Base-by-base conservation (phyloP, 2,888 invertebrate species). In the Eilema caniola region DNA sequence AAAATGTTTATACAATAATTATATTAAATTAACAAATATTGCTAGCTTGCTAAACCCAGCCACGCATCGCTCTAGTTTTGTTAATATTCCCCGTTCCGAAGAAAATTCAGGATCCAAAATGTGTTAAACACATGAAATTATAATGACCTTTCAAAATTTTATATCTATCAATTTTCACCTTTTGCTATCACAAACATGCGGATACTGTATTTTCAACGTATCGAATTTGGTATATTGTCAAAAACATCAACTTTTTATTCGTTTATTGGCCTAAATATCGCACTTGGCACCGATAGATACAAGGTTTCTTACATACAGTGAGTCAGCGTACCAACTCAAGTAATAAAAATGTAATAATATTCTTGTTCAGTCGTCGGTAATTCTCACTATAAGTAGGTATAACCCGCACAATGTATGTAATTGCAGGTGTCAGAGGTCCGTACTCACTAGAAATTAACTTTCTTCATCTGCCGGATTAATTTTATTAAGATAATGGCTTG, bases 341-440 rank as follows among this genome's bases (percentile, higher is more conserved):
- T 59, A n/a, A 16, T 24, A 61, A 75, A 63, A 69, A 87, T 84
- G 77, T 66, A 88, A 47, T 64, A 77, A 85, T 85, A 81, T 88
- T 86, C 83, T 72, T 76, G 72, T 74, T 78, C 75, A 64, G 16
- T 71, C 28, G 70, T 66, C 73, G 81, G 83, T 86, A 85, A 85
- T 85, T 83, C 59, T 83, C 77, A 78, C 78, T 78, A 7, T 53
- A 53, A 53, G 28, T 28, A 25, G 59, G 82, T 83, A 83, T 79
- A 81, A 70, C 74, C 69, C 64, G 75, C 74, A 90, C 90, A 92
- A 91, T 90, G 83, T 82, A 81, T 83, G 77, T 90, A 92, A 91
- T 92, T 91, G 88, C 81, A 71, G 68, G 77, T 82, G 91, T 90
- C 90, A 91, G 76, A 90, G 91, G 90, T 90, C 87, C 69, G 68